Conservation (phyloP, 2,797 vertebrate genomes). For the Argyrosomus regius region DNA sequence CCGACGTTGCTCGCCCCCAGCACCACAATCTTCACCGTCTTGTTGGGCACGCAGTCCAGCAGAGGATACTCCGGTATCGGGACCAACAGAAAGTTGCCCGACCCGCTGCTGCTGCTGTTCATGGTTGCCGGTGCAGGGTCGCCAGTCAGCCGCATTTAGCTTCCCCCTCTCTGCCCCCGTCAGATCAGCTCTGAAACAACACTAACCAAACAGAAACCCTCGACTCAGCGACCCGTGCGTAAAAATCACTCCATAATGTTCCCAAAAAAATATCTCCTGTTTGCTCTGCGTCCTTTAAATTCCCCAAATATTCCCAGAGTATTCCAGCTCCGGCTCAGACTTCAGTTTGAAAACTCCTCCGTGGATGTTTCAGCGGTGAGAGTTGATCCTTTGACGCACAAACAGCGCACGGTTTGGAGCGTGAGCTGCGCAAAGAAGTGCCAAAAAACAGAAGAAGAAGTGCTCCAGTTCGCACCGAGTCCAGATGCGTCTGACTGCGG, state of each 20-base stretch:
- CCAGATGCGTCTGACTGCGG: slow-evolving; percentile 35
- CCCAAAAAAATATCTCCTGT: not conserved
- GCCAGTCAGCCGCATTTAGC: slow-evolving; percentile 84
- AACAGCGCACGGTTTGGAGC: too few relatives aligned
- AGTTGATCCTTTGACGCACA: not conserved
- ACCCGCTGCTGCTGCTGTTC: slow-evolving; percentile 89
- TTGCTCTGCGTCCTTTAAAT: not conserved
- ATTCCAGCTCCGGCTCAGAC: not conserved
- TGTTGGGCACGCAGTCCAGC: slow-evolving; percentile 90
- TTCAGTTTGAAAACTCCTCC: not conserved
- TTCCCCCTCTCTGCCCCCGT: slow-evolving; percentile 39
- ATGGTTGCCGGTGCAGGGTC: slow-evolving; percentile 85
- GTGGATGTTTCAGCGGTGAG: not conserved
- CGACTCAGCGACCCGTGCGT: not conserved
- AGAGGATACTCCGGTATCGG: slow-evolving; percentile 93
- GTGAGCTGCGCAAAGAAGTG: not conserved
- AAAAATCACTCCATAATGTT: slow-evolving; percentile 22
- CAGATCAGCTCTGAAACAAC: slow-evolving; percentile 25
- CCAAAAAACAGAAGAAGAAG: not conserved
- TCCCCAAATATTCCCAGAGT: not conserved
- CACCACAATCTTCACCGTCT: slow-evolving; percentile 93
- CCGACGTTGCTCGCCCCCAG: slow-evolving; percentile 93
- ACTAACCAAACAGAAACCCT: not conserved
- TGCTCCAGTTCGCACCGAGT: slow-evolving; percentile 9
- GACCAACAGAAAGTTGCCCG: slow-evolving; percentile 92